Conservation (phyloP, 2,888 invertebrate genomes). For the Leptinotarsa juncta region DNA sequence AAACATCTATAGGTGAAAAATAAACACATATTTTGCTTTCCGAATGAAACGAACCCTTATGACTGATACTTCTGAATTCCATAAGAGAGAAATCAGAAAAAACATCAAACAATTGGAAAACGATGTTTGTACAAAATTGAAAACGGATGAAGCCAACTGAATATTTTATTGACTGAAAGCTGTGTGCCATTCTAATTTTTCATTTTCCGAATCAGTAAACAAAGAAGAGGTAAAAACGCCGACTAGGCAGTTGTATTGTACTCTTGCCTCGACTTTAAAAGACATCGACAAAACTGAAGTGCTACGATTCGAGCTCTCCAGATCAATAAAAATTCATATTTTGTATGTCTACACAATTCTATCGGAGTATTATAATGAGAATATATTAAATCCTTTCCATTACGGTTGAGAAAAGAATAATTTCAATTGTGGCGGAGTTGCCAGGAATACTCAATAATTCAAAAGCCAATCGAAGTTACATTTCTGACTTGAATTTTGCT, state of each 20-base stretch:
- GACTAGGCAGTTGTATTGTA: constrained; percentile 58
- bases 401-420: neutral
- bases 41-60: neutral
- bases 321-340: constrained; percentile 45
- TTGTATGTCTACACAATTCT: constrained; percentile 33
- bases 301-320: constrained; percentile 43
- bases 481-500: too few species aligned
- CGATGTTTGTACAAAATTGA: constrained; percentile 14
- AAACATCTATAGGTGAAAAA: too few species aligned
- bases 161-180: constrained; percentile 26
- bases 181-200: constrained; percentile 30
- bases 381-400: neutral
- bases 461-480: too few species aligned
- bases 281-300: constrained; percentile 49
- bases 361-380: constrained; percentile 34
- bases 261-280: constrained; percentile 41
- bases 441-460: neutral
- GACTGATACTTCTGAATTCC: neutral
- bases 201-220: constrained; percentile 53
- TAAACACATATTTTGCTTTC: too few species aligned
- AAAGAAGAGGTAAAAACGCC: constrained; percentile 53
- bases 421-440: neutral
- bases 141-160: constrained; percentile 19
- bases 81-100: neutral
- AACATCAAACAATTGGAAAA: neutral